Conservation (phyloP, 2,888 invertebrate genomes). For the Dromius quadrimaculatus region DNA sequence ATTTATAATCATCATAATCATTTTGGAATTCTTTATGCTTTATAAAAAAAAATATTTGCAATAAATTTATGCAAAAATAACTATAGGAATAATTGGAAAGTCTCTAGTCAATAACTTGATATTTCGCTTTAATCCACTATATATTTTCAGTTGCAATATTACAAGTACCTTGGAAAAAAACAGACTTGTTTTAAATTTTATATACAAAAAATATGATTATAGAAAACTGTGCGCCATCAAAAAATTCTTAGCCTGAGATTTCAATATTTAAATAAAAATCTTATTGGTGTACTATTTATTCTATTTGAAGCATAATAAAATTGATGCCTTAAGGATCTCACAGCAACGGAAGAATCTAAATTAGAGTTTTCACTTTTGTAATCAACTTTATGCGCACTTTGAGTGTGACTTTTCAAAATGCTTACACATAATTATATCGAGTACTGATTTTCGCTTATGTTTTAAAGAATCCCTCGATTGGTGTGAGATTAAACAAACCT, state of each 20-base stretch:
- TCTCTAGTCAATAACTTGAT: constrained; percentile 17
- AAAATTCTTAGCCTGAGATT: constrained; percentile 21
- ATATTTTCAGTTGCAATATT: not conserved
- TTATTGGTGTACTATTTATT: constrained; percentile 7
- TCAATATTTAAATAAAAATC: not conserved
- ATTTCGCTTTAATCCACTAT: constrained; percentile 10
- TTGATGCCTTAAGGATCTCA: not conserved
- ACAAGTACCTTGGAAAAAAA: not conserved
- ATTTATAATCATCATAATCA: no score
- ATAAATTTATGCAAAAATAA: constrained; percentile 18
- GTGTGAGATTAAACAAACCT: no score
- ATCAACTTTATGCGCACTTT: no score
- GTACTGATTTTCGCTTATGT: no score
- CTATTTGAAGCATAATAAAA: constrained; percentile 18
- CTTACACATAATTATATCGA: no score
- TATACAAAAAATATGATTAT: constrained; percentile 4
- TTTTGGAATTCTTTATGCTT: no score
- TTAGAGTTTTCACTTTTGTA: no score
- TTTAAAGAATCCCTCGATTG: no score
- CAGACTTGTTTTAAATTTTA: constrained; percentile 4
- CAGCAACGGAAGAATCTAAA: no score
- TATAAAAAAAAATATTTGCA: constrained; percentile 12
- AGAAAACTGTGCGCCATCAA: constrained; percentile 8
- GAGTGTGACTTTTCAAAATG: no score
- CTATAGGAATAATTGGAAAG: constrained; percentile 19